phyloP scores from a whole-genome alignment of 2,888 invertebrate species.

The Dusona sp. region DNA sequence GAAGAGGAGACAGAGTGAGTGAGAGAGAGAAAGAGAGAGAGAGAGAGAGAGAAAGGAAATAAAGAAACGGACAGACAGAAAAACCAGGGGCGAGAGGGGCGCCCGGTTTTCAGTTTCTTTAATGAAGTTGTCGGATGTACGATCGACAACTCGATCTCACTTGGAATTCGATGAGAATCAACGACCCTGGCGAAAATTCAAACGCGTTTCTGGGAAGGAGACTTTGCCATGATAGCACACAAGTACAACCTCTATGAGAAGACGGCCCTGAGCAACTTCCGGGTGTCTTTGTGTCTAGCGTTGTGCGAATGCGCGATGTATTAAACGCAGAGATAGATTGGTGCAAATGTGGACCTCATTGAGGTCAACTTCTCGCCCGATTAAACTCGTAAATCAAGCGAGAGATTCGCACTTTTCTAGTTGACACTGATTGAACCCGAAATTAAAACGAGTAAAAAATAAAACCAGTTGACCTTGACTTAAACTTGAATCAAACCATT shows the following conservation, averaged over 20 bases:
- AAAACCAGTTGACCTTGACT: neutral
- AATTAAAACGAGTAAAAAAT: neutral
- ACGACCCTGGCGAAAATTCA: conserved; percentile 42
- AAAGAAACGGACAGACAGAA: neutral
- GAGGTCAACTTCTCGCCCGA: neutral
- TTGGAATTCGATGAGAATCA: conserved; percentile 47
- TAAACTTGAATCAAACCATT: neutral
- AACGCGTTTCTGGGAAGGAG: conserved; percentile 13
- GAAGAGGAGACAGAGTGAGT: neutral
- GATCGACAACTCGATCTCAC: conserved; percentile 31
- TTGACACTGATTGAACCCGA: neutral
- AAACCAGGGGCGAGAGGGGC: neutral
- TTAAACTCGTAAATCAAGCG: neutral
- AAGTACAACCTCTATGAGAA: neutral
- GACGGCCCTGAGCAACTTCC: conserved; percentile 27
- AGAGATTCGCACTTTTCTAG: too few species aligned
- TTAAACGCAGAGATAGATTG: neutral
- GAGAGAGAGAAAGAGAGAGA: neutral
- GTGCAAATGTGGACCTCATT: conserved; percentile 13
- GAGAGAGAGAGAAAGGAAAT: neutral
- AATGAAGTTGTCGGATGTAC: conserved; percentile 36
- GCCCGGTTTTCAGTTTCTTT: conserved; percentile 11
- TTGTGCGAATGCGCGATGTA: neutral
- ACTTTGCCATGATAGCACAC: neutral
- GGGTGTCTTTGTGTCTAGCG: conserved; percentile 23